These are phyloP conservation scores for Ametastegia equiseti DNA, from an alignment of 2,888 invertebrate genomes.

Conservation along the genomic window DNA sequence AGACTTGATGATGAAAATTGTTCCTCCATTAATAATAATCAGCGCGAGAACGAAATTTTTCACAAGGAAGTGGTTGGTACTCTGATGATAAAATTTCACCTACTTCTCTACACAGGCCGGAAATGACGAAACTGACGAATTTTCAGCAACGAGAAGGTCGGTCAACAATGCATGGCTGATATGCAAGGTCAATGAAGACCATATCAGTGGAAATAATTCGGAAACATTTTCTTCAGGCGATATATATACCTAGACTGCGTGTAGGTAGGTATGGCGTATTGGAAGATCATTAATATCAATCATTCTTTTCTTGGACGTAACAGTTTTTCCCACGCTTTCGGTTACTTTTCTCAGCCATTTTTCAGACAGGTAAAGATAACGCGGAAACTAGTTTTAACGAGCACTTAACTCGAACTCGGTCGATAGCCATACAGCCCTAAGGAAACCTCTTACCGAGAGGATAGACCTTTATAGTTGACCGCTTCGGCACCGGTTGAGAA, in stretches of 20 bases:
- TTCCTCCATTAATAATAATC: neutral
- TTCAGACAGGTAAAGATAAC: conserved; percentile 57
- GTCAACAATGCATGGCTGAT: neutral
- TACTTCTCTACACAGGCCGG: neutral
- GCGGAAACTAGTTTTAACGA: conserved; percentile 60
- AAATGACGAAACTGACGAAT: neutral
- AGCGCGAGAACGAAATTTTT: neutral
- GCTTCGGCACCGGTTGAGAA: conserved; percentile 12
- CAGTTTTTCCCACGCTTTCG: conserved; percentile 33
- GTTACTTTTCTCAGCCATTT: conserved; percentile 49
- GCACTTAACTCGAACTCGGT: conserved; percentile 60
- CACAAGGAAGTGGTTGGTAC: neutral
- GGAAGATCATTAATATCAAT: conserved; percentile 40
- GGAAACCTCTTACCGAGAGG: conserved; percentile 27
- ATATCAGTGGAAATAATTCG: neutral
- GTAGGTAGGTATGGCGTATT: neutral
- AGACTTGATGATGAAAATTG: neutral
- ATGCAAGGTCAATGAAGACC: neutral
- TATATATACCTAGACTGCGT: too few species aligned
- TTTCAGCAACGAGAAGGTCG: neutral
- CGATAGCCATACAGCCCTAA: conserved; percentile 56
- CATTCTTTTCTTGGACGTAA: conserved; percentile 5
- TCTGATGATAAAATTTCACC: neutral
- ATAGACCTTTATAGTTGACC: conserved; percentile 37
- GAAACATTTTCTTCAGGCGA: neutral